These are phyloP conservation scores for Theristicus caerulescens DNA, from an alignment of 2,113 vertebrate genomes.

Conservation along the genomic window DNA sequence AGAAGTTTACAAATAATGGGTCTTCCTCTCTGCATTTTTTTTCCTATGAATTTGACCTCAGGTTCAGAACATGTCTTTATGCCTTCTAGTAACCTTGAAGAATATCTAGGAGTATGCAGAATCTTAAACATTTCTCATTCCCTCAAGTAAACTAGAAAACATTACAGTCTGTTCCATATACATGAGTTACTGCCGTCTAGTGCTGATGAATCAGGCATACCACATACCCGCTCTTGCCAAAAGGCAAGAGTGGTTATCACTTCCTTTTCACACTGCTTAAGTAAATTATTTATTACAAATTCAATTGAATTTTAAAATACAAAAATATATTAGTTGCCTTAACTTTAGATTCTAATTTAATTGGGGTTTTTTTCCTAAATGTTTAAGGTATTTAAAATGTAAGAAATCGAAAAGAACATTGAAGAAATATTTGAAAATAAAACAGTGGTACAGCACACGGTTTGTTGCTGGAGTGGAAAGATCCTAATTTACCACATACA, in stretches of 20 bases:
- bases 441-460: neutral
- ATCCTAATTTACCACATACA: neutral
- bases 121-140: conserved; percentile 10
- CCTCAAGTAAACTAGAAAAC: conserved; percentile 10
- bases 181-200: neutral
- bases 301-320: conserved; percentile 55
- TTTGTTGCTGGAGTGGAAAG: neutral
- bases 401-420: neutral
- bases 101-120: neutral
- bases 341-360: conserved; percentile 10
- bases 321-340: neutral
- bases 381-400: neutral
- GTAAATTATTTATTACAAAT: conserved; percentile 34
- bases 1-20: neutral
- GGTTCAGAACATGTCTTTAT: neutral
- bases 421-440: conserved; percentile 8
- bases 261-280: neutral
- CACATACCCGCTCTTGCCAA: neutral
- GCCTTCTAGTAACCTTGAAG: conserved; percentile 15
- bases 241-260: neutral
- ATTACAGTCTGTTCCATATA: conserved; percentile 9
- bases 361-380: neutral
- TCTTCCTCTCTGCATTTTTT: neutral
- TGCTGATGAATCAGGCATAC: neutral
- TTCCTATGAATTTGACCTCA: neutral